Conservation (phyloP, 2,113 vertebrate species). For the Cathartes aura region DNA sequence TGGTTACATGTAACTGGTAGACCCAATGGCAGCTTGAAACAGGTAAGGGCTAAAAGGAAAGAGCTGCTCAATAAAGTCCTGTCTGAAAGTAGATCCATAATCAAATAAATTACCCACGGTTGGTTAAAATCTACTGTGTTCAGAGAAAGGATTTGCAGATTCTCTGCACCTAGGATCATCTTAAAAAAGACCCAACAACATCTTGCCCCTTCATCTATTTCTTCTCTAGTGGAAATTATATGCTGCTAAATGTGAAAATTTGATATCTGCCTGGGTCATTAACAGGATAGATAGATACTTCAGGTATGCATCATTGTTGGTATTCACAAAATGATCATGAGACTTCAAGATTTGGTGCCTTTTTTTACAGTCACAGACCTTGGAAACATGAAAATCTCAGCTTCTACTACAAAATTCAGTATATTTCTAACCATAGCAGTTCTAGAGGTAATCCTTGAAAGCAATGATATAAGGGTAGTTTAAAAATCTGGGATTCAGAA, state of each 20-base stretch:
- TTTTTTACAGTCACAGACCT: neutral
- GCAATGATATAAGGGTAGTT: neutral
- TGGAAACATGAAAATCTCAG: neutral
- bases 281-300: neutral
- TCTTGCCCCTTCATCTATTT: neutral
- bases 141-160: neutral
- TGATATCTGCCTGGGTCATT: neutral
- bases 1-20: neutral
- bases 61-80: neutral
- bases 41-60: neutral
- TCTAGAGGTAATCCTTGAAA: neutral
- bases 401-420: neutral
- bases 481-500: neutral
- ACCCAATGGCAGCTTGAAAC: neutral
- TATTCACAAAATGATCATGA: neutral
- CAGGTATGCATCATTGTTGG: neutral
- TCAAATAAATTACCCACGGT: neutral
- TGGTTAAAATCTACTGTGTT: neutral
- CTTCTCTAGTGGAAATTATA: neutral
- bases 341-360: neutral
- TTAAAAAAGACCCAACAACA: neutral
- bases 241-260: neutral
- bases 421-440: neutral
- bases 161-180: neutral
- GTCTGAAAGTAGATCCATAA: neutral